A percentile compares a stretch with the other conserved stretches of the same genome.
Conservation (phyloP, 2,113 vertebrate genomes). For the Serilophus lunatus region DNA sequence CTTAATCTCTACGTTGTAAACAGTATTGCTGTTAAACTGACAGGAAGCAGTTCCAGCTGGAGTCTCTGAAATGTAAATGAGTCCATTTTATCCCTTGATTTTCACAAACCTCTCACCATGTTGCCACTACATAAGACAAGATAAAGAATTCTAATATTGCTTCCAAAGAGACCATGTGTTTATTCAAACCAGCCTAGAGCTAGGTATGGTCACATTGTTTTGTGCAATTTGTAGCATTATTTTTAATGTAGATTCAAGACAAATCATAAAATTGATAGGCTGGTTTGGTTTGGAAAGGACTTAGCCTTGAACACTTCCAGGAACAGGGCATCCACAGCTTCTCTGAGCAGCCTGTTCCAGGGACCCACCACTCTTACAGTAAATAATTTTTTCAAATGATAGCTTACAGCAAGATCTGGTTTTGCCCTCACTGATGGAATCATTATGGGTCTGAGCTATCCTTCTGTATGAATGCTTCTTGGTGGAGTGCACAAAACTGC, state of each 20-base stretch:
- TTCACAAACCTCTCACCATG: conserved; percentile 34
- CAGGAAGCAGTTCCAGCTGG: background rate
- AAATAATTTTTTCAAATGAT: background rate
- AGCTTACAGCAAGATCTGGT: background rate
- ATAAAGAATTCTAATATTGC: background rate
- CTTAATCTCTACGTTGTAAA: background rate
- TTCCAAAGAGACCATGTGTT: background rate
- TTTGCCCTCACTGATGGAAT: background rate
- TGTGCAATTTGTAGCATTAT: background rate
- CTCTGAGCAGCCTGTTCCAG: background rate
- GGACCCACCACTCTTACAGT: fast-evolving
- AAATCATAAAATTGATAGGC: background rate
- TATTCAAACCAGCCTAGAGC: background rate
- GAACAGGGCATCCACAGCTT: background rate
- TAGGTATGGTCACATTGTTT: background rate
- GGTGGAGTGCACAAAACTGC: background rate
- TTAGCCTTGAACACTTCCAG: background rate
- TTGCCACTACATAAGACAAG: background rate
- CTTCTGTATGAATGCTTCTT: background rate
- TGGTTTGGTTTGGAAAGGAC: background rate
- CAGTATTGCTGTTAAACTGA: background rate
- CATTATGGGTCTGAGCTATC: background rate
- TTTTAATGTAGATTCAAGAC: background rate
- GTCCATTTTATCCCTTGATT: conserved; percentile 18
- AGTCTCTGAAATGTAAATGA: conserved; percentile 55